Conservation (phyloP, 64 coral and sea anemone genomes). For the Dendronephthya gigantea region DNA sequence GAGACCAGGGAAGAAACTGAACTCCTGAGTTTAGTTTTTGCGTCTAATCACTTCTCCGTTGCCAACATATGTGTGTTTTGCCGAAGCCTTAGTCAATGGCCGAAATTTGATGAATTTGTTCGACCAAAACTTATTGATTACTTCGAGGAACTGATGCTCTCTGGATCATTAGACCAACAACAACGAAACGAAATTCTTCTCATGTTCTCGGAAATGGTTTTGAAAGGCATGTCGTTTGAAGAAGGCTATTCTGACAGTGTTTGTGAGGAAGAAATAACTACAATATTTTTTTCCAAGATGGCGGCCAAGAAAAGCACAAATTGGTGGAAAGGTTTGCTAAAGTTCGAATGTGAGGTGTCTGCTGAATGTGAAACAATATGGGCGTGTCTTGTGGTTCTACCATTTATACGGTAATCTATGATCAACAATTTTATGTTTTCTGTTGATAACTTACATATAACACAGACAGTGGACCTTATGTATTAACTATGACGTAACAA, state of each 20-base stretch:
- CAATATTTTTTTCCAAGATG: constrained; percentile 45
- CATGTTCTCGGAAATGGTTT: constrained; percentile 33
- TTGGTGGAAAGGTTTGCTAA: background rate
- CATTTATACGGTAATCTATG: background rate
- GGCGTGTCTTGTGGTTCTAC: background rate
- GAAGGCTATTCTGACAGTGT: constrained; percentile 18
- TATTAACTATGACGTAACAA: too few relatives aligned
- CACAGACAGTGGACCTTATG: too few relatives aligned
- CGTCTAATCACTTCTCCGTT: background rate
- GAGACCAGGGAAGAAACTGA: constrained; percentile 16
- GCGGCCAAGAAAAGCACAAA: constrained; percentile 24
- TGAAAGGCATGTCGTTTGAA: background rate
- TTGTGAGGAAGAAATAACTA: constrained; percentile 1
- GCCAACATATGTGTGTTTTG: constrained; percentile 33
- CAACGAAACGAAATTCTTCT: constrained; percentile 24
- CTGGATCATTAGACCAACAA: background rate
- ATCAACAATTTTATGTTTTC: background rate
- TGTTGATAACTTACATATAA: too few relatives aligned
- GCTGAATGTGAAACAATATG: background rate
- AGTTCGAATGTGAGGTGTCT: background rate
- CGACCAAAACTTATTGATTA: constrained; percentile 25
- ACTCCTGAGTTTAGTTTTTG: constrained; percentile 29
- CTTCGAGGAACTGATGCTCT: constrained; percentile 37
- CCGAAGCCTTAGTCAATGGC: constrained; percentile 38
- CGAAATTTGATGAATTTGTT: constrained; percentile 13